Percentiles rank a stretch among this genome's conserved stretches.
phyloP scores from a whole-genome alignment of 2,113 vertebrate genomes.

The Brachirus orientalis region DNA sequence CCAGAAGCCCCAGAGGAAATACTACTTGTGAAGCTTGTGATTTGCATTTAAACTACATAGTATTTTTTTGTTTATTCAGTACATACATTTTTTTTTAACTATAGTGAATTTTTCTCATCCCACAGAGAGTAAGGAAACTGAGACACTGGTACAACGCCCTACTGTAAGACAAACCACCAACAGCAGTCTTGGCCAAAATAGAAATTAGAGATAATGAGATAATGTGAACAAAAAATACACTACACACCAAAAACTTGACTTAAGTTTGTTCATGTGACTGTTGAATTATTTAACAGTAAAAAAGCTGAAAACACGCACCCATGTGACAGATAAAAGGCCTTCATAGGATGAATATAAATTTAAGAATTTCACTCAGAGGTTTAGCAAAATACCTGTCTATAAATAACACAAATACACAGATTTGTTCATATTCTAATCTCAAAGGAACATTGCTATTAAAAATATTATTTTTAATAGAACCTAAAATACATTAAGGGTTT shows the following conservation, averaged over 20 bases:
- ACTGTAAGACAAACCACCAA: background rate
- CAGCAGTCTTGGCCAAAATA: too few relatives aligned
- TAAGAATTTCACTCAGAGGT: too few relatives aligned
- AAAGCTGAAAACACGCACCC: conserved; percentile 5
- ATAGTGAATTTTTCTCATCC: background rate
- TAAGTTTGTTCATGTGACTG: background rate
- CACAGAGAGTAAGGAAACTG: conserved; percentile 12
- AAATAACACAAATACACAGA: too few relatives aligned
- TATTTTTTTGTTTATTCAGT: too few relatives aligned
- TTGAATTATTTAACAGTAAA: background rate
- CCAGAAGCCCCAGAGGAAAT: background rate
- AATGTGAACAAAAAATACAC: background rate
- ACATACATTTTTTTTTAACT: too few relatives aligned
- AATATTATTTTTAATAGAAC: too few relatives aligned
- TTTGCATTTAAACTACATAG: background rate
- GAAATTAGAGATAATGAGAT: too few relatives aligned
- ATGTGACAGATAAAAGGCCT: background rate
- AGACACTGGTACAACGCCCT: background rate
- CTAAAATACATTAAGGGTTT: background rate
- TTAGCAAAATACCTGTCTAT: too few relatives aligned
- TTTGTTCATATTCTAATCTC: background rate
- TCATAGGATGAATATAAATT: conserved; percentile 15
- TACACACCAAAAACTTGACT: too few relatives aligned
- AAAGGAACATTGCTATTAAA: background rate
- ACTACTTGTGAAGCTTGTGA: background rate